Evolutionary conservation across 2,888 invertebrate genomes (phyloP), one percentile per base, ranked within the genome.

Genomic region (Octodonta nipae): DNA sequence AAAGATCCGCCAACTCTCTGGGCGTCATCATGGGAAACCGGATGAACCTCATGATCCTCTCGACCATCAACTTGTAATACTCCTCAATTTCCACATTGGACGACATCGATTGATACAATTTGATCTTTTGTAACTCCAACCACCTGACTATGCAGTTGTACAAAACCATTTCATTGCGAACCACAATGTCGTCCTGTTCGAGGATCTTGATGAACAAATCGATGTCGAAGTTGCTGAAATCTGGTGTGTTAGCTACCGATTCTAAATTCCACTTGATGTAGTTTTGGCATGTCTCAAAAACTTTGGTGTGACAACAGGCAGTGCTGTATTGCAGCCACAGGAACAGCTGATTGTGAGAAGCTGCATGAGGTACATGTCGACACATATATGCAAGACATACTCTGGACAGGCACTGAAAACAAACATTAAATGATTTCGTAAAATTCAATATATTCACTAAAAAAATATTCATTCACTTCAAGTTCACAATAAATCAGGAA

Each of bases 1-100:
- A 64, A 14, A 95, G 60, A 51, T 83, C 79, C 1, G 86, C 82
- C 41, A 95, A 58, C 57, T 95, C 87, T 32, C 80, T 69, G 0
- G 88, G 85, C 11, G 84, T 77, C 88, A 95, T 92, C 88, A 92
- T 91, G 1, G 92, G 87, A 62, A 93, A 95, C 44, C 75, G 64
- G 35, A 88, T 74, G 40, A 79, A 77, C 1, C 26, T 38, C 68
- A 88, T 80, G 0, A 86, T 75, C 26, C 75, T 73, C 28, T 76
- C 69, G 0, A 87, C 78, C 0, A 87, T 63, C 3, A 73, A 67
- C 37, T 75, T 73, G 64, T 81, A 47, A 8, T 76, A 73, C 3
- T 62, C 52, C 36, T 73, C 71, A 28, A 70, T 60, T 42, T 76
- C 74, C 0, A 58, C 61, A 5, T 64, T 65, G 0, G 54, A 53